Conservation (phyloP, 2,888 invertebrate genomes). For the Drosophila nr. medialis region DNA sequence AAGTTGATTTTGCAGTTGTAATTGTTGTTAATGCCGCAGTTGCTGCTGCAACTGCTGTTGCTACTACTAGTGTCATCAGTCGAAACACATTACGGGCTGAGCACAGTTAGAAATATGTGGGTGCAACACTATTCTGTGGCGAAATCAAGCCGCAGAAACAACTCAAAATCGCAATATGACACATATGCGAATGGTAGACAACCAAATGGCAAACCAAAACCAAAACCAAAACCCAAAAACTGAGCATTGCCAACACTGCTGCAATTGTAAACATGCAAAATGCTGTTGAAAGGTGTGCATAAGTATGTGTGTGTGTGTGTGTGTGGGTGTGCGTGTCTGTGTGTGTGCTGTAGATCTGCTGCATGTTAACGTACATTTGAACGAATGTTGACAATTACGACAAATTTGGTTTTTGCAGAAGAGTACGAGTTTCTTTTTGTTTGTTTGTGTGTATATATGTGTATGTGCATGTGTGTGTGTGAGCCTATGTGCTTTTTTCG, state of each 20-base stretch:
- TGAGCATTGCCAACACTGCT: constrained; percentile 41
- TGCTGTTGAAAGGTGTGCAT: constrained; percentile 56
- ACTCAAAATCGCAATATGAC: constrained; percentile 79
- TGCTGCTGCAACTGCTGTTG: constrained; percentile 4
- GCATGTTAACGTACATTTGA: constrained; percentile 70
- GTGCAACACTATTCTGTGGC: constrained; percentile 43
- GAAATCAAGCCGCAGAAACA: constrained; percentile 71
- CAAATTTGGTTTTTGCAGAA: constrained; percentile 67
- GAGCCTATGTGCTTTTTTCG: constrained; percentile 32
- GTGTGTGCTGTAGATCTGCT: constrained; percentile 16
- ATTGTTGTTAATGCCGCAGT: background rate
- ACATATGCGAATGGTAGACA: constrained; percentile 64
- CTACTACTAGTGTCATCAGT: constrained; percentile 46
- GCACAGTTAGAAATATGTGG: constrained; percentile 7
- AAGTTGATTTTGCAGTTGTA: constrained; percentile 9
- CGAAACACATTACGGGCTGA: constrained; percentile 45
- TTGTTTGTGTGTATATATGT: constrained; percentile 16
- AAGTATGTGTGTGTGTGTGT: constrained; percentile 5
- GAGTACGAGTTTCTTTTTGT: constrained; percentile 18
- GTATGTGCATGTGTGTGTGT: constrained; percentile 8
- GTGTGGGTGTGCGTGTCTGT: constrained; percentile 12
- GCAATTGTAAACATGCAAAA: constrained; percentile 65
- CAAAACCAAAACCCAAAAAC: constrained; percentile 46
- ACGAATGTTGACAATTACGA: constrained; percentile 78
- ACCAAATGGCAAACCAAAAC: constrained; percentile 65